Conservation (phyloP, 2,113 vertebrate genomes). For the Neopipo cinnamomea region DNA sequence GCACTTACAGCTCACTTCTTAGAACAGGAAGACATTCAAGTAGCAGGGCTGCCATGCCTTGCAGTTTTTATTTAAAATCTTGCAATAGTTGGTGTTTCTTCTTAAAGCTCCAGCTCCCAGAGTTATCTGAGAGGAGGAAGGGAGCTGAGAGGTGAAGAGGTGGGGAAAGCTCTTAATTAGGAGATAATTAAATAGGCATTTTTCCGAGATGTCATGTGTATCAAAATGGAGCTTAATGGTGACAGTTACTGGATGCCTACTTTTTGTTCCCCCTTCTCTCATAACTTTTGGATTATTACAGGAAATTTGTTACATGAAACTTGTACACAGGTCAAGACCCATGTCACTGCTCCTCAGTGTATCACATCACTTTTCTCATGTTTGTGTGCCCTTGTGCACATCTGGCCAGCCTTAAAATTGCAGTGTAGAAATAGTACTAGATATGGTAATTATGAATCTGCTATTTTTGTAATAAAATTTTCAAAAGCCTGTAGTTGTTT, state of each 20-base stretch:
- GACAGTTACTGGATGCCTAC: background rate
- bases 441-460: background rate
- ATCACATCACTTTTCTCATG: background rate
- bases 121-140: background rate
- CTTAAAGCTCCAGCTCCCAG: background rate
- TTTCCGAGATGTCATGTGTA: background rate
- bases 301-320: background rate
- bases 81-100: background rate
- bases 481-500: background rate
- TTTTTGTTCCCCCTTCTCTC: background rate
- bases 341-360: fast-evolving
- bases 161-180: background rate
- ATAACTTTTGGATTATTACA: background rate
- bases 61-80: background rate
- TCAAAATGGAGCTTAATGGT: background rate
- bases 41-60: background rate
- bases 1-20: fast-evolving
- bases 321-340: background rate
- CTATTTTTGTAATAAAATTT: background rate
- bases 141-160: background rate
- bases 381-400: background rate
- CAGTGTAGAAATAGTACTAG: background rate
- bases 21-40: background rate
- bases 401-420: background rate
- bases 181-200: background rate